phyloP scores from a whole-genome alignment of 1,140 invertebrate species.

The Conus ventricosus region DNA sequence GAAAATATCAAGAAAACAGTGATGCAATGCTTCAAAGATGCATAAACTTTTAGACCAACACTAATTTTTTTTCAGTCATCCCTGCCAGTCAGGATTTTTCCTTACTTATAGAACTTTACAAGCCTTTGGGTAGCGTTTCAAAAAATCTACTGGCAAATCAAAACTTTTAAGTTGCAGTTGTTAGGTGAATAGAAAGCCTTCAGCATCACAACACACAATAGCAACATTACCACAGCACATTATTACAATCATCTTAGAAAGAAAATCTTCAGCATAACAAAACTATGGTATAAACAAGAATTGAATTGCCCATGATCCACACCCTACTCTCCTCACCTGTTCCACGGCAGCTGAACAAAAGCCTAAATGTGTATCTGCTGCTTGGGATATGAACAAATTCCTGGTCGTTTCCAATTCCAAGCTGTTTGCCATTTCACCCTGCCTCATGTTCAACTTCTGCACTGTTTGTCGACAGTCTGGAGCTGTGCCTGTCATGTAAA shows the following conservation, averaged over 20 bases:
- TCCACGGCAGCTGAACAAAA: not conserved
- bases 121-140: too few relatives aligned
- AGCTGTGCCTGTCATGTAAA: not conserved
- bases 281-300: not conserved
- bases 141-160: too few relatives aligned
- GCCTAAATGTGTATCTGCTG: not conserved
- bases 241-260: not conserved
- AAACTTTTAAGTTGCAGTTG: too few relatives aligned
- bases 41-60: too few relatives aligned
- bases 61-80: too few relatives aligned
- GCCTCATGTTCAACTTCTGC: not conserved
- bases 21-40: too few relatives aligned
- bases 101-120: too few relatives aligned
- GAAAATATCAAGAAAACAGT: too few relatives aligned
- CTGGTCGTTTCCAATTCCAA: not conserved
- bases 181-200: too few relatives aligned
- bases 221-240: too few relatives aligned
- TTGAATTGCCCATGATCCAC: not conserved
- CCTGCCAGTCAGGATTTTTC: too few relatives aligned
- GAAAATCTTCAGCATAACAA: not conserved
- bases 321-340: not conserved
- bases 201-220: too few relatives aligned
- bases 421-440: not conserved
- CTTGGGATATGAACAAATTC: not conserved
- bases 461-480: not conserved